Evolutionary conservation across 2,888 invertebrate species (phyloP).

Genomic region (Drosophila kambysellisi): DNA sequence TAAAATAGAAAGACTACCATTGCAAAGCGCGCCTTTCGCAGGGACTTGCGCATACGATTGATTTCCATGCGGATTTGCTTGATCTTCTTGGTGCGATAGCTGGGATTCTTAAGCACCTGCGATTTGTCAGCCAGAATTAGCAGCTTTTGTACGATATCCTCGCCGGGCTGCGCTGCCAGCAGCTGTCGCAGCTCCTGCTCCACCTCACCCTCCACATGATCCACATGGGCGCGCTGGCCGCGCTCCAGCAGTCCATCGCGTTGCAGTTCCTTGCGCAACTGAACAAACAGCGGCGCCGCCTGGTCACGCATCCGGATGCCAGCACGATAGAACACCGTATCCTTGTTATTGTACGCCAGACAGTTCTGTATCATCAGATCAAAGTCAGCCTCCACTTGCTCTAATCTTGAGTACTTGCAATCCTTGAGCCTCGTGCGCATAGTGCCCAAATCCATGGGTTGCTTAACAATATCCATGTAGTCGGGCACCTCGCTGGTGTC

Average conservation of each 20-base stretch:
- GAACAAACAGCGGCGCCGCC: slow-evolving; percentile 92
- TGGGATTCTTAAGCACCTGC: slow-evolving; percentile 87
- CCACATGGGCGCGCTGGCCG: slow-evolving; percentile 83
- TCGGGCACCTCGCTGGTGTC: slow-evolving; percentile 95
- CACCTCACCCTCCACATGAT: slow-evolving; percentile 86
- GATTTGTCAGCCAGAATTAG: slow-evolving; percentile 88
- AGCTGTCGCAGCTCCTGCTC: slow-evolving; percentile 86
- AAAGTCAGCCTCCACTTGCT: slow-evolving; percentile 95
- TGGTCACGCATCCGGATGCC: slow-evolving; percentile 96
- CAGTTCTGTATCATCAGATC: slow-evolving; percentile 98
- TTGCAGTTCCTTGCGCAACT: slow-evolving; percentile 90
- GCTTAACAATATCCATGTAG: slow-evolving; percentile 93
- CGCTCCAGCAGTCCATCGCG: slow-evolving; percentile 83
- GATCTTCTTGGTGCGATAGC: slow-evolving; percentile 87
- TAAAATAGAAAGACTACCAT: slow-evolving; percentile 64
- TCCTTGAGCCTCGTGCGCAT: slow-evolving; percentile 92
- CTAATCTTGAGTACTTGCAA: slow-evolving; percentile 89
- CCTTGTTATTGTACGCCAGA: slow-evolving; percentile 96
- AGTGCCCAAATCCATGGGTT: slow-evolving; percentile 95
- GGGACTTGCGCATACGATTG: slow-evolving; percentile 86
- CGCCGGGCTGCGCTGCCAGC: slow-evolving; percentile 80
- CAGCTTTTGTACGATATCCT: slow-evolving; percentile 85
- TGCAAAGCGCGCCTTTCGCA: slow-evolving; percentile 81
- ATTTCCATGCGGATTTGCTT: slow-evolving; percentile 87
- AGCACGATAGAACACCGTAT: slow-evolving; percentile 96